Percentiles rank a stretch among this genome's conserved stretches.
phyloP scores from a whole-genome alignment of 2,888 invertebrate genomes.

The Caenorhabditis sp. region DNA sequence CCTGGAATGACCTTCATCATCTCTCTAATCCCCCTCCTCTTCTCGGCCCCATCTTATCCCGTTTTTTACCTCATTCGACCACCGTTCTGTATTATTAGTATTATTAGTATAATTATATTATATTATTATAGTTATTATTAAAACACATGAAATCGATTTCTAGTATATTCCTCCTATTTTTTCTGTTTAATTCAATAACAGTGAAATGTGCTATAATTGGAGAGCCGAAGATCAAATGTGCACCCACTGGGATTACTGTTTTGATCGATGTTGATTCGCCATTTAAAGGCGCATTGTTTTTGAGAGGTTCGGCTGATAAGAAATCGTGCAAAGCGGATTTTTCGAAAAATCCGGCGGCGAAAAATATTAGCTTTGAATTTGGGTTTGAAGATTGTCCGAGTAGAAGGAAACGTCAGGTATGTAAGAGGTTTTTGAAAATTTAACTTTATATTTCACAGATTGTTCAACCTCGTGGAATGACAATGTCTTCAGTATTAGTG shows the following conservation, averaged over 20 bases:
- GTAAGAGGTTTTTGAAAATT: neutral
- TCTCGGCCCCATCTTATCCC: too few species aligned
- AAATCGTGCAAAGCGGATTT: slow-evolving; percentile 38
- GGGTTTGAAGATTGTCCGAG: slow-evolving; percentile 33
- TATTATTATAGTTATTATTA: neutral
- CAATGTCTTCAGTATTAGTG: slow-evolving; percentile 31
- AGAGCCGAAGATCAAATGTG: slow-evolving; percentile 30
- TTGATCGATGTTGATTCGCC: slow-evolving; percentile 21
- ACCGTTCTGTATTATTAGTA: too few species aligned
- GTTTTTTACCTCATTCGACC: too few species aligned
- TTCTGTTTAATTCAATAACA: neutral
- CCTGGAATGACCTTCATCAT: neutral
- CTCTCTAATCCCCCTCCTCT: neutral
- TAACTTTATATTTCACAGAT: slow-evolving; percentile 11
- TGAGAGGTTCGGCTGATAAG: slow-evolving; percentile 27
- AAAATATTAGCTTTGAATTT: slow-evolving; percentile 33
- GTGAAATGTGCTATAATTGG: slow-evolving; percentile 6
- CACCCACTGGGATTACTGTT: slow-evolving; percentile 31
- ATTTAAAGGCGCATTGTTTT: slow-evolving; percentile 36
- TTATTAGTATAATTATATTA: too few species aligned
- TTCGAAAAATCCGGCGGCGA: slow-evolving; percentile 10
- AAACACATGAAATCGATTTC: neutral
- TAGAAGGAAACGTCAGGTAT: slow-evolving; percentile 31
- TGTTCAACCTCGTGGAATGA: slow-evolving; percentile 26
- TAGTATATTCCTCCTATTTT: neutral